Conservation (phyloP, 2,113 vertebrate genomes). For the Phrynocephalus versicolor region DNA sequence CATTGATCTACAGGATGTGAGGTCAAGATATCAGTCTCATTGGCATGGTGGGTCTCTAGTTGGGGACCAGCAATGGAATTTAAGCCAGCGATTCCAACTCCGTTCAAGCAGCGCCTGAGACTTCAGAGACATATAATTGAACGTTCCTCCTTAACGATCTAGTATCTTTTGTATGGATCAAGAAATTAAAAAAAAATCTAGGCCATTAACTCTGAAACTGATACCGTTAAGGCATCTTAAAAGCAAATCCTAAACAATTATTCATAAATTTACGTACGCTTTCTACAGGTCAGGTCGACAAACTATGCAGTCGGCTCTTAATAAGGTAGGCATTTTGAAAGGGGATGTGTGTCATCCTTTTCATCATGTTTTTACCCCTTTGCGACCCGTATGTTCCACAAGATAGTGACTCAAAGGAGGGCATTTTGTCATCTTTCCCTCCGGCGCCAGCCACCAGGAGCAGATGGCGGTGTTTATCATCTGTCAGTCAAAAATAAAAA, state of each 20-base stretch:
- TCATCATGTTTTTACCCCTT: slow-evolving; percentile 34
- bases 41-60: too few species aligned
- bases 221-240: not conserved
- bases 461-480: slow-evolving; percentile 74
- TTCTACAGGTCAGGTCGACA: not conserved
- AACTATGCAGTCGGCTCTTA: not conserved
- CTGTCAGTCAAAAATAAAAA: slow-evolving; percentile 69
- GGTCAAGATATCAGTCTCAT: too few species aligned
- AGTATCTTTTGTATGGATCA: not conserved
- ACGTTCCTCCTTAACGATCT: not conserved
- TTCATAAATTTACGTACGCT: not conserved
- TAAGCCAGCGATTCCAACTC: not conserved
- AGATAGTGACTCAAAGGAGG: slow-evolving; percentile 50
- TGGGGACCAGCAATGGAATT: too few species aligned
- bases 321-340: not conserved
- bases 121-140: not conserved
- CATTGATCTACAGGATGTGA: too few species aligned
- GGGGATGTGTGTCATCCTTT: not conserved
- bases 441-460: slow-evolving; percentile 64
- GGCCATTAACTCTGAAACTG: not conserved
- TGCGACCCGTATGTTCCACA: slow-evolving; percentile 47
- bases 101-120: not conserved
- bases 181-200: not conserved
- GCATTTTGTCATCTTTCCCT: slow-evolving; percentile 52
- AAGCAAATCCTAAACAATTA: not conserved